A percentile compares a stretch with the other conserved stretches of the same genome.
These are phyloP conservation scores for Arrhopalites spinosus DNA, from an alignment of 2,888 invertebrate species.

Conservation along the genomic window DNA sequence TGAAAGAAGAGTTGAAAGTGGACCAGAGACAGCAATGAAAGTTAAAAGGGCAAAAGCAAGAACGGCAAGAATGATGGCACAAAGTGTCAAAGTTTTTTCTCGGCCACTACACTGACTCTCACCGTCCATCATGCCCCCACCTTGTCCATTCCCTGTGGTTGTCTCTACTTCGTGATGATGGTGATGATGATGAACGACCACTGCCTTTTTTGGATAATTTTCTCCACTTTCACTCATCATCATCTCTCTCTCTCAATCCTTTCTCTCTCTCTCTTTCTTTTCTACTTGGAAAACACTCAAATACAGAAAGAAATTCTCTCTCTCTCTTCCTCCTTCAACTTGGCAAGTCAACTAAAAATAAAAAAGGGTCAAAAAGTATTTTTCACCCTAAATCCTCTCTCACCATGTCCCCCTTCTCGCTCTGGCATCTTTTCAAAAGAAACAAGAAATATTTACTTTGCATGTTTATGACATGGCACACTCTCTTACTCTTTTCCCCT, in stretches of 20 bases:
- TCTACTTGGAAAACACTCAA: background rate
- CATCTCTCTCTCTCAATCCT: background rate
- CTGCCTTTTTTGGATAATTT: conserved; percentile 13
- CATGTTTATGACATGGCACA: no score
- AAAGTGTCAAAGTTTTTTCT: conserved; percentile 42
- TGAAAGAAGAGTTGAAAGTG: conserved; percentile 43
- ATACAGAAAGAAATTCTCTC: no score
- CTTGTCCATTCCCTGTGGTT: background rate
- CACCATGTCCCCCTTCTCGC: background rate
- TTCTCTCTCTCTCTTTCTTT: background rate
- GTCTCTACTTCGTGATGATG: conserved; percentile 26
- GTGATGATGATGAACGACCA: conserved; percentile 29
- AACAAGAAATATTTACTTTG: no score
- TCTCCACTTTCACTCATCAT: conserved; percentile 30
- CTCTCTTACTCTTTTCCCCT: background rate
- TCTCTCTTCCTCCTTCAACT: no score
- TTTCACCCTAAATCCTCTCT: no score
- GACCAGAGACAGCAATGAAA: conserved; percentile 47
- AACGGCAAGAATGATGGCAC: conserved; percentile 46
- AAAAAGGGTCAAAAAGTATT: no score
- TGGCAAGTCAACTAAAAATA: no score
- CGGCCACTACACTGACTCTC: conserved; percentile 2
- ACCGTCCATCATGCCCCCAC: background rate
- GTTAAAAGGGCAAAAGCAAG: conserved; percentile 45
- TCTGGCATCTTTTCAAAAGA: no score